Evolutionary conservation across 2,888 invertebrate genomes (phyloP).

Genomic region (Strigamia crassipes): DNA sequence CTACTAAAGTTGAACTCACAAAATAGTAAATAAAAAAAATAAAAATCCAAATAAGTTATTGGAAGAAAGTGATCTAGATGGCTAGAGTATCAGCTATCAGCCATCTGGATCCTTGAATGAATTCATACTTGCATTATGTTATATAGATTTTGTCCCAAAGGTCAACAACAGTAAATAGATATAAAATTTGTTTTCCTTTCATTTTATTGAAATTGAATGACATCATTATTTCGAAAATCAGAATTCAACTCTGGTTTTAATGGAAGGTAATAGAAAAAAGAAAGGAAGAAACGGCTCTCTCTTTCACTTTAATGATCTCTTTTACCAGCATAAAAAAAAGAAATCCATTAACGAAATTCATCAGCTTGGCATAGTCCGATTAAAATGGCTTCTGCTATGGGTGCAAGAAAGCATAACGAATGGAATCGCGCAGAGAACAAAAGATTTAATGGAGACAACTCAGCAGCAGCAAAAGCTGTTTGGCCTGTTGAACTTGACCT

Average conservation of each 20-base stretch:
- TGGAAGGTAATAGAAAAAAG: neutral
- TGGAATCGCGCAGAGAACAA: slow-evolving; percentile 5
- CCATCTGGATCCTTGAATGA: neutral
- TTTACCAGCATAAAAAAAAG: neutral
- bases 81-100: neutral
- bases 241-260: neutral
- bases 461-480: slow-evolving; percentile 8
- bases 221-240: neutral
- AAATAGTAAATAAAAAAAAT: too few relatives aligned
- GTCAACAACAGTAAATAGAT: neutral
- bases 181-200: neutral
- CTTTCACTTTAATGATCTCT: slow-evolving; percentile 4
- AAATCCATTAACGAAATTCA: slow-evolving; percentile 33
- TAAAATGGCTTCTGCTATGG: slow-evolving; percentile 15
- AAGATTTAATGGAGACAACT: slow-evolving; percentile 31
- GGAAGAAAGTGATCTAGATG: neutral
- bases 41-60: too few relatives aligned
- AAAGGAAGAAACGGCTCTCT: neutral
- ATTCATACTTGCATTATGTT: neutral
- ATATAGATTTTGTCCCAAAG: neutral
- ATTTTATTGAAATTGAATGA: neutral
- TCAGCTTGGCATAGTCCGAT: neutral
- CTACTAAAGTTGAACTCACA: neutral
- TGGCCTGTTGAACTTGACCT: neutral
- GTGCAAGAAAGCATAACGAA: slow-evolving; percentile 35